These are phyloP conservation scores for Drosophila fuyamai DNA, from an alignment of 1,140 invertebrate species.

Conservation along the genomic window DNA sequence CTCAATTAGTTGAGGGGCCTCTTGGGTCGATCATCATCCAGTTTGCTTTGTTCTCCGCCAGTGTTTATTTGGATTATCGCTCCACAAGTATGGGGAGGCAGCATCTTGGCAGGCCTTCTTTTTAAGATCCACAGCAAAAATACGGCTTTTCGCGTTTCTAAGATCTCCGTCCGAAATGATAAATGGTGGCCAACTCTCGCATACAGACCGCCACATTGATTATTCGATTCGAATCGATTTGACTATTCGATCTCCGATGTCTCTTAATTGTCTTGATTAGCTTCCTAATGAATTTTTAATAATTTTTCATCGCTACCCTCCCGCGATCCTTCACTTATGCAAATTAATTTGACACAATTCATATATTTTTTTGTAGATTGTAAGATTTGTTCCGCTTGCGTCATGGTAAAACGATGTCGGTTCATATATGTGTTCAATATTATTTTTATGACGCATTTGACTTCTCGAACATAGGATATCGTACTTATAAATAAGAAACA, in stretches of 20 bases:
- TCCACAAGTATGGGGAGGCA: conserved; percentile 10
- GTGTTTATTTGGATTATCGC: conserved; percentile 58
- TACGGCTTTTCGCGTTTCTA: conserved; percentile 33
- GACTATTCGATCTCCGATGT: conserved; percentile 53
- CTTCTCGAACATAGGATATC: background rate
- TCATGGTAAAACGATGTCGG: conserved; percentile 25
- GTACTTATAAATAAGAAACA: background rate
- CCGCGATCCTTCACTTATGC: conserved; percentile 35
- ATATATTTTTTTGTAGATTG: conserved; percentile 29
- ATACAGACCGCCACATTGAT: conserved; percentile 54
- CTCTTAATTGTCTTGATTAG: conserved; percentile 68
- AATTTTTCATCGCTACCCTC: conserved; percentile 26
- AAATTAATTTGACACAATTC: conserved; percentile 72
- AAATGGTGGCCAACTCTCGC: conserved; percentile 20
- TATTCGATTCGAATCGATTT: conserved; percentile 50
- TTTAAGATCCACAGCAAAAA: conserved; percentile 31
- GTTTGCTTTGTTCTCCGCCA: conserved; percentile 50
- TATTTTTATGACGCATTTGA: background rate
- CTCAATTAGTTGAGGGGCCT: conserved; percentile 63
- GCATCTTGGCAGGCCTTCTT: conserved; percentile 65
- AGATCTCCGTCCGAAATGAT: conserved; percentile 26
- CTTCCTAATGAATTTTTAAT: conserved; percentile 74
- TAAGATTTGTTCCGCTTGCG: conserved; percentile 42
- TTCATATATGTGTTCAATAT: background rate
- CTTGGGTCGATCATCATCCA: conserved; percentile 17